Evolutionary conservation across 2,113 vertebrate genomes (phyloP), one percentile per base, ranked within the genome.

Genomic region (Colistium nudipinnis): DNA sequence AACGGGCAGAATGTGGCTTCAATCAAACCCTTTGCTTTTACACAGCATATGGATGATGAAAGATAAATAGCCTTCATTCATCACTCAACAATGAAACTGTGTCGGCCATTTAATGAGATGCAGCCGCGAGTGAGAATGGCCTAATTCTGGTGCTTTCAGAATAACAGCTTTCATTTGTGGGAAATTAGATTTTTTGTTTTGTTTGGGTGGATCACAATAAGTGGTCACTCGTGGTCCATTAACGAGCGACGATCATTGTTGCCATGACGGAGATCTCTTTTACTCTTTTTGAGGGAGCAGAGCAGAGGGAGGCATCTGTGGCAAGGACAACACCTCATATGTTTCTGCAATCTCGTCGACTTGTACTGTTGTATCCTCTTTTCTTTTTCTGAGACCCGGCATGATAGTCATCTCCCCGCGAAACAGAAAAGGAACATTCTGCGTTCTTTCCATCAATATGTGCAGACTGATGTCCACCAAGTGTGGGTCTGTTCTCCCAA

Each of bases 101-200:
- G 93, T 81, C 91, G 90, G 91, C 92, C 88, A 92, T 92, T 94
- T 93, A 94, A 94, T 94, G 93, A 94, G 93, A 95, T 93, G 88
- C 92, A 88, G 93, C 93, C 94, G 89, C 90, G 33, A n/a, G 87
- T 78, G 81, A 93, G 92, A 92, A 91, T 80, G 90, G 74, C 70
- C 91, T 93, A 93, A 95, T 94, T 94, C 95, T 92, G 91, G 87
- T 92, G 85, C 90, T 94, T 94, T 94, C 90, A 82, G 74, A 88
- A 61, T 92, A 85, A 94, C 93, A 91, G 83, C 80, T 90, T 94
- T 94, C 81, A 94, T 95, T 94, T 93, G 91, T 91, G 92, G 91
- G 91, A 93, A 93, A 95, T 95, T 93, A 94, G 89, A 95, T 95
- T 95, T 95, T n/a, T 92, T 88, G 92, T 95, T 94, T 94, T 93